A percentile compares a stretch with the other conserved stretches of the same genome.
phyloP scores from a whole-genome alignment of 2,113 vertebrate species.

The Trogon melanurus region DNA sequence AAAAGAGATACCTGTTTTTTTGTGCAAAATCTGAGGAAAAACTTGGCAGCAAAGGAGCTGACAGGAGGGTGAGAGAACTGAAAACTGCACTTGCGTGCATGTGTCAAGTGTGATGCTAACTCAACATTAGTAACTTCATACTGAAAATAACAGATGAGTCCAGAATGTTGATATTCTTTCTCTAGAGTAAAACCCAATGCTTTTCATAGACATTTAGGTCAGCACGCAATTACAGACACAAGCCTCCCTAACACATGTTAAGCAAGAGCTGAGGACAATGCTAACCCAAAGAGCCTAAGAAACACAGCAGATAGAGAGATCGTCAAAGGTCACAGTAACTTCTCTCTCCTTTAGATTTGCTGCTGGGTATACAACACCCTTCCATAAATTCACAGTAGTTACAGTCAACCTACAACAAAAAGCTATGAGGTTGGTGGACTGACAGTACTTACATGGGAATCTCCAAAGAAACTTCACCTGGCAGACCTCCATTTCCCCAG shows the following conservation, averaged over 20 bases:
- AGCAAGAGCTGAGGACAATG: background rate
- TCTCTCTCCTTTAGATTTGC: background rate
- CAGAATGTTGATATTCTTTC: background rate
- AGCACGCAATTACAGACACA: background rate
- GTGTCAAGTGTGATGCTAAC: background rate
- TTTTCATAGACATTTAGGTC: background rate
- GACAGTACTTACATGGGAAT: background rate
- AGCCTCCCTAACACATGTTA: background rate
- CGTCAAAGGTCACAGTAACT: background rate
- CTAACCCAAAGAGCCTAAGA: background rate
- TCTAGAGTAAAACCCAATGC: background rate
- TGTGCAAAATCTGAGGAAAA: background rate
- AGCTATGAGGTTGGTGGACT: background rate
- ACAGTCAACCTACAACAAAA: background rate
- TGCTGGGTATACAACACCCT: background rate
- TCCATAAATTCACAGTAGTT: rapidly evolving
- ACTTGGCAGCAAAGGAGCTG: background rate
- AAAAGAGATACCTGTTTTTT: background rate
- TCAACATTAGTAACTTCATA: background rate
- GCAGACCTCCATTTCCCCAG: background rate
- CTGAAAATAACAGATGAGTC: background rate
- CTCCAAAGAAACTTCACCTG: background rate
- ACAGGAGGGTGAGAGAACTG: rapidly evolving
- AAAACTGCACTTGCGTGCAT: background rate
- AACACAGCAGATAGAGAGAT: background rate